Evolutionary conservation across 1,140 invertebrate species (phyloP).

Genomic region (Anthonomus grandis): DNA sequence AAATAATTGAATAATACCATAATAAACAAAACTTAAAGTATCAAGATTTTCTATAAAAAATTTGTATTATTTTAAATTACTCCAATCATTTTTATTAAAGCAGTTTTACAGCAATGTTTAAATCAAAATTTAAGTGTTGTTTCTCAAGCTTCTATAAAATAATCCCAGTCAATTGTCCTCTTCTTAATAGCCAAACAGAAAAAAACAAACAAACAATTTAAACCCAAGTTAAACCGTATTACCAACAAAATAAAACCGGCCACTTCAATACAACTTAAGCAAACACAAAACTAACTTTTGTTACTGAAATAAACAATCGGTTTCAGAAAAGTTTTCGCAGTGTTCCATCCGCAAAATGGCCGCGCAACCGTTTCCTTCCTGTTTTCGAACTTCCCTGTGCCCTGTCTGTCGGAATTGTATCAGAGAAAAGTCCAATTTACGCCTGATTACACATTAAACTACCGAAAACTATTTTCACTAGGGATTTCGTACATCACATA

Average conservation of each 20-base stretch:
- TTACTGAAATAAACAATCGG: slow-evolving; percentile 9
- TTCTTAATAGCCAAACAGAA: too few relatives aligned
- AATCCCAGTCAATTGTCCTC: too few relatives aligned
- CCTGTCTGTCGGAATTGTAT: slow-evolving; percentile 7
- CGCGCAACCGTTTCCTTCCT: slow-evolving; percentile 8
- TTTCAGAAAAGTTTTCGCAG: slow-evolving; percentile 6
- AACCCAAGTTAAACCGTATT: slow-evolving; percentile 6
- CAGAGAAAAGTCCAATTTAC: slow-evolving; percentile 2
- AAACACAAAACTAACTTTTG: slow-evolving; percentile 9
- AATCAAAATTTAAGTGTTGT: too few relatives aligned
- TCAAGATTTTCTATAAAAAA: too few relatives aligned
- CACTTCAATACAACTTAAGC: slow-evolving; percentile 5
- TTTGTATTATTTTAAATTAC: too few relatives aligned
- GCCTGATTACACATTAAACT: slow-evolving; percentile 1
- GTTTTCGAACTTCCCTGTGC: slow-evolving; percentile 3
- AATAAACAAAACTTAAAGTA: too few relatives aligned
- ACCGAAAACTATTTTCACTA: too few relatives aligned
- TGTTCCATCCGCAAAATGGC: slow-evolving; percentile 8
- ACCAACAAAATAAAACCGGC: slow-evolving; percentile 3
- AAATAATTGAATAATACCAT: too few relatives aligned
- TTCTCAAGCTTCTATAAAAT: too few relatives aligned
- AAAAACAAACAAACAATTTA: background rate
- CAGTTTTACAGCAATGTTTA: too few relatives aligned
- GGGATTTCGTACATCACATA: too few relatives aligned
- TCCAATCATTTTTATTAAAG: too few relatives aligned